Evolutionary conservation across 2,888 invertebrate species (phyloP).

Genomic region (Leptura quadrifasciata): DNA sequence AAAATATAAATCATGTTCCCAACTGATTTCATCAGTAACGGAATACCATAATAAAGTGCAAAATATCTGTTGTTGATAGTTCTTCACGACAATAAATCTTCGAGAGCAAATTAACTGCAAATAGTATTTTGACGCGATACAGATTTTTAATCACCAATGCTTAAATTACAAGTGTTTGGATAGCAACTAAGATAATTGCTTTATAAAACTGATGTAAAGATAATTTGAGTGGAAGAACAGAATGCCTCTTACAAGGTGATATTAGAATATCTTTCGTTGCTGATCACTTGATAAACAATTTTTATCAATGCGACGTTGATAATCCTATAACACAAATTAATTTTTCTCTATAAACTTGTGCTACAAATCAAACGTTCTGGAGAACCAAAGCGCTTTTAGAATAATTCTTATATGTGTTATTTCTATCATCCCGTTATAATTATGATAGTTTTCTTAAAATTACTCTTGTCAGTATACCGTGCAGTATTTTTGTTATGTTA

Average conservation of each 20-base stretch:
- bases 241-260: neutral
- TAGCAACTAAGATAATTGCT: slow-evolving; percentile 36
- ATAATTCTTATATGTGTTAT: too few relatives aligned
- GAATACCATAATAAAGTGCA: slow-evolving; percentile 33
- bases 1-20: slow-evolving; percentile 51
- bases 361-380: too few relatives aligned
- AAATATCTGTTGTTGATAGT: slow-evolving; percentile 39
- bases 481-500: too few relatives aligned
- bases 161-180: slow-evolving; percentile 33
- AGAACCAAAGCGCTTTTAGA: too few relatives aligned
- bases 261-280: neutral
- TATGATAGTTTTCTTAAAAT: too few relatives aligned
- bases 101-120: slow-evolving; percentile 42
- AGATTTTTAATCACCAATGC: slow-evolving; percentile 37
- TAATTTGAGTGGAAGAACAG: slow-evolving; percentile 29
- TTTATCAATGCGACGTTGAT: too few relatives aligned
- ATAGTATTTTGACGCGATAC: slow-evolving; percentile 42
- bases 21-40: slow-evolving; percentile 53
- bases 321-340: too few relatives aligned
- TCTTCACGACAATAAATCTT: slow-evolving; percentile 41
- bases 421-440: too few relatives aligned
- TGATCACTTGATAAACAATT: too few relatives aligned
- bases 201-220: slow-evolving; percentile 28
- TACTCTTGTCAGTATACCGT: too few relatives aligned
- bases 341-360: too few relatives aligned